Base-by-base conservation (phyloP, 2,797 vertebrate species). In the Rachycentron canadum region DNA sequence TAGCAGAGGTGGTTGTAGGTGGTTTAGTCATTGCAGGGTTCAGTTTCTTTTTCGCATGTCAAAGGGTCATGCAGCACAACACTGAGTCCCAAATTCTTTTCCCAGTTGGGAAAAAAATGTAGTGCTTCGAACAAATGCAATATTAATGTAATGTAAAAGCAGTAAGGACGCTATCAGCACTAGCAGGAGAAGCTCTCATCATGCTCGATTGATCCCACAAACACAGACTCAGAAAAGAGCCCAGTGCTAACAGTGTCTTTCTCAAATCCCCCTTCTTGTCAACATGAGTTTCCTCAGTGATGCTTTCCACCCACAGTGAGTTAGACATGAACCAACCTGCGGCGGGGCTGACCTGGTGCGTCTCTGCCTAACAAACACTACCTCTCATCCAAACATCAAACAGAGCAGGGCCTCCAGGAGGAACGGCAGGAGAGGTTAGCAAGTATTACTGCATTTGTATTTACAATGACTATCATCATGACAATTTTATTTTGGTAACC, bases 301-400 rank as follows among this genome's bases (percentile, higher is more conserved):
- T 69, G 47, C 50, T 79, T 77, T 69, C 77, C 84, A 81, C 84
- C 79, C 73, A 72, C 79, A 32, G 61, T 47, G 25, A 66, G 25
- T 21, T 25, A 62, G 83, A 90, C 91, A 86, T 86, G 89, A 92
- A 56, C 79, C 68, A 73, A 87, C 89, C 86, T 88, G 92, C 7
- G 28, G 73, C 43, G 34, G 58, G 11, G 26, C 74, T 76, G 83
- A 82, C 74, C 69, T 52, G 69, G 32, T 83, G 68, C 63, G 55
- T 85, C 58, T 68, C 28, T 77, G 36, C 70, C 64, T 84, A 90
- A 62, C 84, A 82, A 92, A 91, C 82, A 82, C 76, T 57, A 34
- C 50, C 81, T 84, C 81, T 93, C 90, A 91, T 89, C 83, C 89
- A 88, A 93, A 92, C 89, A 89, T 92, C 85, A 92, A 90, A 83